A percentile compares a stretch with the other conserved stretches of the same genome.
phyloP scores from a whole-genome alignment of 2,888 invertebrate genomes.

The Elysia crispata region DNA sequence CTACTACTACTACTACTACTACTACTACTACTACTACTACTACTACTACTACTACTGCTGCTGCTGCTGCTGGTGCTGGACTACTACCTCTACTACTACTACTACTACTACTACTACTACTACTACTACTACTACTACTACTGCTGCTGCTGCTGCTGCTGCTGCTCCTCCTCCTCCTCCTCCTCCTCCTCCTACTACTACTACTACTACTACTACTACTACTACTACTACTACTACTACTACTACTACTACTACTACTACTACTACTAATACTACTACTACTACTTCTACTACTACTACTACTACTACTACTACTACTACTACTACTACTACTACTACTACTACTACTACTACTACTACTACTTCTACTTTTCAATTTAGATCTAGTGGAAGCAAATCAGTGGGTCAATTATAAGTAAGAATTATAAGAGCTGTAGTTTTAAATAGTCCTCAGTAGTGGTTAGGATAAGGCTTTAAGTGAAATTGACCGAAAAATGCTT shows the following conservation, averaged over 20 bases:
- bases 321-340: constrained; percentile 25
- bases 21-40: constrained; percentile 3
- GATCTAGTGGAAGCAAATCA: no score
- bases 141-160: constrained; percentile 13
- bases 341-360: constrained; percentile 23
- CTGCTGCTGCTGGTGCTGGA: not conserved
- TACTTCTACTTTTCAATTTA: not conserved
- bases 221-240: not conserved
- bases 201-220: not conserved
- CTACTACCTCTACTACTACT: not conserved
- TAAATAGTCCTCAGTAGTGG: no score
- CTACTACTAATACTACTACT: no score
- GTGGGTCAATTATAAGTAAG: no score
- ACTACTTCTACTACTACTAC: no score
- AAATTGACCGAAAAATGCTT: no score
- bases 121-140: constrained; percentile 25
- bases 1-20: no score
- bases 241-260: no score
- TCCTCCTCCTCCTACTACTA: no score
- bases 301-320: not conserved
- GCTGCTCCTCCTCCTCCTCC: not conserved
- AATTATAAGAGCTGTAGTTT: no score
- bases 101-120: constrained; percentile 10
- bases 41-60: not conserved
- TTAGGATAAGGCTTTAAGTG: no score